phyloP scores from a whole-genome alignment of 2,888 invertebrate genomes.

The Troglohyphantes excavatus region DNA sequence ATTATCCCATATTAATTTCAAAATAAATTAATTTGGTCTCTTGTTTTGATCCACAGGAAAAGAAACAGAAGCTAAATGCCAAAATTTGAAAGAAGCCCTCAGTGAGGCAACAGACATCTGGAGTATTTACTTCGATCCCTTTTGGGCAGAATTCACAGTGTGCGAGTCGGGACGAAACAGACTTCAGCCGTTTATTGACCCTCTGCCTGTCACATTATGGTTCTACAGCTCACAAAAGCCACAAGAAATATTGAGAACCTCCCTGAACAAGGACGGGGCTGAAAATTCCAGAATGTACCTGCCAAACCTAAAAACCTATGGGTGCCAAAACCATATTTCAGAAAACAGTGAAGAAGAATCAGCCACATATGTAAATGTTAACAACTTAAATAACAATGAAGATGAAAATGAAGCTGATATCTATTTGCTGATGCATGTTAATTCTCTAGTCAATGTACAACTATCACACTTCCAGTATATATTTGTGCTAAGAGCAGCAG shows the following conservation, averaged over 20 bases:
- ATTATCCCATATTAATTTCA: not conserved
- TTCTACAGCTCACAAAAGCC: conserved; percentile 85
- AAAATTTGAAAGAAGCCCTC: conserved; percentile 31
- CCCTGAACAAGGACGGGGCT: conserved; percentile 26
- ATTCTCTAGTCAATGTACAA: conserved; percentile 93
- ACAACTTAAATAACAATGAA: conserved; percentile 50
- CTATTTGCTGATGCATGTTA: conserved; percentile 91
- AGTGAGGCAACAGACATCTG: conserved; percentile 86
- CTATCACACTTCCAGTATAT: conserved; percentile 83
- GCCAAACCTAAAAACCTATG: conserved; percentile 55
- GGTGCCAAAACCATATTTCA: conserved; percentile 62
- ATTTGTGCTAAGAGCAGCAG: conserved; percentile 78
- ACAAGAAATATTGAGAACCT: conserved; percentile 45
- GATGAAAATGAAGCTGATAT: conserved; percentile 78
- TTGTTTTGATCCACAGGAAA: conserved; percentile 34
- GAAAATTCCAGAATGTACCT: conserved; percentile 55
- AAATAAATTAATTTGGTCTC: not conserved
- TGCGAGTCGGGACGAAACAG: conserved; percentile 86
- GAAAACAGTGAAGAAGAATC: conserved; percentile 17
- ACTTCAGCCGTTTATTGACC: conserved; percentile 83
- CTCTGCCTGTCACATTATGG: conserved; percentile 94
- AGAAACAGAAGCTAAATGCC: conserved; percentile 30
- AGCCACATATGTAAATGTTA: conserved; percentile 14
- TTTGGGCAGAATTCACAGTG: conserved; percentile 96
- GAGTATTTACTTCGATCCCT: conserved; percentile 92